Evolutionary conservation across 2,113 vertebrate genomes (phyloP).

Genomic region (Cepphus grylle): DNA sequence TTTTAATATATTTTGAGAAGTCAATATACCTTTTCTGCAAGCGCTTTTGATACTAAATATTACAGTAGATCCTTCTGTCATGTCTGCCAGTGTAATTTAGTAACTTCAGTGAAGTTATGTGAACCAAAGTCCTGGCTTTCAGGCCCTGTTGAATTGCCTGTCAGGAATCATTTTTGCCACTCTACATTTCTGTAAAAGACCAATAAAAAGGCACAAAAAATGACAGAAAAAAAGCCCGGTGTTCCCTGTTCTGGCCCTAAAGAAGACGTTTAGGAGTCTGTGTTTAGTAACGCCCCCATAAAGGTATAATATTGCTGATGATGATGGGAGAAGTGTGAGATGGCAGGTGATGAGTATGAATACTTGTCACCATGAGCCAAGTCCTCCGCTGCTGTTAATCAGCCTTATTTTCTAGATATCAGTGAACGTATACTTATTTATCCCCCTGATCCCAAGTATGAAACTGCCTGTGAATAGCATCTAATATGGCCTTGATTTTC

Average conservation of each 20-base stretch:
- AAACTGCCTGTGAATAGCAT: background rate
- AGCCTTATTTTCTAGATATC: background rate
- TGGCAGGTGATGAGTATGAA: background rate
- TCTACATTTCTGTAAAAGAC: background rate
- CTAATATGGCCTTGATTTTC: background rate
- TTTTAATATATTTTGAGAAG: background rate
- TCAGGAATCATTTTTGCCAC: background rate
- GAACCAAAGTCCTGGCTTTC: background rate
- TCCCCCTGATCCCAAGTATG: background rate
- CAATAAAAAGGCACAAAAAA: background rate
- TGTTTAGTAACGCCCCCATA: background rate
- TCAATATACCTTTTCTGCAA: background rate
- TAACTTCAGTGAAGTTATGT: background rate
- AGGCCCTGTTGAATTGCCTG: background rate
- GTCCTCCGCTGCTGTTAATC: background rate
- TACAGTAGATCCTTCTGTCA: background rate
- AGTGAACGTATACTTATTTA: background rate
- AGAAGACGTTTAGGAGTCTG: background rate
- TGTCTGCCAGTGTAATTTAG: background rate
- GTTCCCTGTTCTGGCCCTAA: background rate
- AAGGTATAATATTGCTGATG: background rate
- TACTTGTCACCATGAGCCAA: rapidly evolving
- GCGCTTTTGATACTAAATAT: background rate
- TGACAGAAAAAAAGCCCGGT: background rate
- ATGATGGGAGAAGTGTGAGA: background rate